Evolutionary conservation across 2,113 vertebrate species (phyloP).

Genomic region (Peucedramus taeniatus): DNA sequence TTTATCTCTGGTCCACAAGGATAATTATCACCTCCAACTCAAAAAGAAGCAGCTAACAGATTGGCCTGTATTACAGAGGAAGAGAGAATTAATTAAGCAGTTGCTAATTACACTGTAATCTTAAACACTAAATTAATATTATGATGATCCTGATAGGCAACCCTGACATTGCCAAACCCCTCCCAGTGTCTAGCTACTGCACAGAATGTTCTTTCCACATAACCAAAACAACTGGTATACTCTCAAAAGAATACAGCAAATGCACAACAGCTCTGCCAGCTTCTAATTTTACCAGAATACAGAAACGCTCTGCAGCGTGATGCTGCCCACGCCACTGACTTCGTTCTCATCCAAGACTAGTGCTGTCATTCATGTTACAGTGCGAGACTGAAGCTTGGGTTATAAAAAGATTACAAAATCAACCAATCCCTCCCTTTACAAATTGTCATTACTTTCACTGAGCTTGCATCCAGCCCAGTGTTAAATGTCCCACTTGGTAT

Average conservation of each 20-base stretch:
- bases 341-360: not conserved
- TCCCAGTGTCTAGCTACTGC: not conserved
- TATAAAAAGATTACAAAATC: not conserved
- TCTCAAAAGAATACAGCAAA: not conserved
- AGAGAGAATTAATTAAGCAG: slow-evolving; percentile 41
- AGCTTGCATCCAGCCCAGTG: not conserved
- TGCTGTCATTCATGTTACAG: not conserved
- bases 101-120: slow-evolving; percentile 54
- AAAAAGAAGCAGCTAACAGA: slow-evolving; percentile 55
- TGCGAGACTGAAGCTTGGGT: not conserved
- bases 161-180: slow-evolving; percentile 47
- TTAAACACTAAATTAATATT: slow-evolving; percentile 60
- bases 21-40: slow-evolving; percentile 55
- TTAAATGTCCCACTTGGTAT: not conserved
- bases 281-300: not conserved
- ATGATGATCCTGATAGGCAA: slow-evolving; percentile 53
- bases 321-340: not conserved
- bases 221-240: not conserved
- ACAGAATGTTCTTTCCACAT: not conserved
- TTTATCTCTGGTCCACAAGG: slow-evolving; percentile 11
- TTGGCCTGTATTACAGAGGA: slow-evolving; percentile 26
- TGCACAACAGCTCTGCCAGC: not conserved
- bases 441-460: not conserved
- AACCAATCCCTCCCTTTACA: not conserved
- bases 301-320: not conserved